Evolutionary conservation across 2,113 vertebrate species (phyloP).

Genomic region (Thinocorus orbignyianus): DNA sequence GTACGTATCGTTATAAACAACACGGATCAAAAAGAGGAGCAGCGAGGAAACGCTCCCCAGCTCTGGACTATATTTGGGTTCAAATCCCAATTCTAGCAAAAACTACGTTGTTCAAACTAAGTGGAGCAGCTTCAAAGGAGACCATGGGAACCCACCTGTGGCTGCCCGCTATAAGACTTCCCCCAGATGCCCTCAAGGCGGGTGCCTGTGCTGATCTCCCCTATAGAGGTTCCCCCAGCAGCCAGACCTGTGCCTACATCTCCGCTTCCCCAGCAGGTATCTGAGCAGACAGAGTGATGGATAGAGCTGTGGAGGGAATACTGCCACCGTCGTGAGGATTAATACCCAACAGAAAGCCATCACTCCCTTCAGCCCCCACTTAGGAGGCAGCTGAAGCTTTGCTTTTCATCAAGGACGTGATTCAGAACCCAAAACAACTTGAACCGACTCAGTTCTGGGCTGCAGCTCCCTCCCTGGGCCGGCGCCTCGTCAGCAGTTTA

Average conservation of each 20-base stretch:
- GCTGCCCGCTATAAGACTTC: background rate
- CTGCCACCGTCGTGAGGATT: background rate
- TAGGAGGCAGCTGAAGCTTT: background rate
- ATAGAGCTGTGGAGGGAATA: background rate
- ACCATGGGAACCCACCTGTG: background rate
- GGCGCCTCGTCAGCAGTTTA: background rate
- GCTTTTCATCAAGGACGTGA: background rate
- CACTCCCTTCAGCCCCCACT: background rate
- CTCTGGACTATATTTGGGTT: background rate
- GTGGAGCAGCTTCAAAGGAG: conserved; percentile 5
- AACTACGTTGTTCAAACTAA: background rate
- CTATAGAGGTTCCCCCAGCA: fast-evolving
- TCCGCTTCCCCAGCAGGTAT: background rate
- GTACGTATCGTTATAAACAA: background rate
- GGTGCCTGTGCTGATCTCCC: background rate
- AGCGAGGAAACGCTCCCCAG: background rate
- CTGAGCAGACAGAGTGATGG: background rate
- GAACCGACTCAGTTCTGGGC: background rate
- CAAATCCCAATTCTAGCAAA: background rate
- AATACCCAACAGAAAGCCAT: background rate
- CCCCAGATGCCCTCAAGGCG: background rate
- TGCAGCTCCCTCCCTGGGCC: background rate
- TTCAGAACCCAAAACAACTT: background rate
- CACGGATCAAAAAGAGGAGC: background rate
- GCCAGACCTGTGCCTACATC: background rate